Conservation (phyloP, 1,140 invertebrate species). For the Acromyrmex heyeri region DNA sequence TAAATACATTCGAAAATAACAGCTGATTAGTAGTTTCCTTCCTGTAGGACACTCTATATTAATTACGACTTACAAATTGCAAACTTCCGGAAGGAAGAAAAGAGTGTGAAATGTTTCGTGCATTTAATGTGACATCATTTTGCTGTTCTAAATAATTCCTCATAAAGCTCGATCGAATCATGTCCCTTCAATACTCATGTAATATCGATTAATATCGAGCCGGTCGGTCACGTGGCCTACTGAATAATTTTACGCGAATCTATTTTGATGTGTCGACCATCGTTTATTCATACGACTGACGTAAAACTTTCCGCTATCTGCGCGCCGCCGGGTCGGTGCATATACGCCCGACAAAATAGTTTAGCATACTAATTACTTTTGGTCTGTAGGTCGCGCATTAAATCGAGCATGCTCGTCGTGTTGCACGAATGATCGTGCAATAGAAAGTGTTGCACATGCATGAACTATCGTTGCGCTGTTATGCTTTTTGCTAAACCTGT, state of each 20-base stretch:
- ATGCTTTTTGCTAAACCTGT: conserved; percentile 7
- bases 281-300: conserved; percentile 64
- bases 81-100: background rate
- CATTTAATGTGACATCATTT: conserved; percentile 35
- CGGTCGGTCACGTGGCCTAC: conserved; percentile 47
- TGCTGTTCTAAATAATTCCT: conserved; percentile 54
- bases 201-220: conserved; percentile 54
- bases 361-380: conserved; percentile 64
- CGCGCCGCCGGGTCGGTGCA: conserved; percentile 43
- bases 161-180: conserved; percentile 43
- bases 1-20: too few species aligned
- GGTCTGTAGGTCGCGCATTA: conserved; percentile 25
- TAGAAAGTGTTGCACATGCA: conserved; percentile 30
- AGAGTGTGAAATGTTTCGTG: background rate
- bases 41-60: too few species aligned
- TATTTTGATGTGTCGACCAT: conserved; percentile 56
- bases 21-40: too few species aligned
- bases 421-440: conserved; percentile 26
- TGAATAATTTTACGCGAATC: conserved; percentile 63
- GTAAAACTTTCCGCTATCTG: conserved; percentile 60
- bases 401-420: conserved; percentile 7
- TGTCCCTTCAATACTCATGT: conserved; percentile 40
- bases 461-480: conserved; percentile 26
- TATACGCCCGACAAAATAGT: conserved; percentile 45
- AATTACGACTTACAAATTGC: background rate